Conservation (phyloP, 2,113 vertebrate species). For the Chloroceryle aenea region DNA sequence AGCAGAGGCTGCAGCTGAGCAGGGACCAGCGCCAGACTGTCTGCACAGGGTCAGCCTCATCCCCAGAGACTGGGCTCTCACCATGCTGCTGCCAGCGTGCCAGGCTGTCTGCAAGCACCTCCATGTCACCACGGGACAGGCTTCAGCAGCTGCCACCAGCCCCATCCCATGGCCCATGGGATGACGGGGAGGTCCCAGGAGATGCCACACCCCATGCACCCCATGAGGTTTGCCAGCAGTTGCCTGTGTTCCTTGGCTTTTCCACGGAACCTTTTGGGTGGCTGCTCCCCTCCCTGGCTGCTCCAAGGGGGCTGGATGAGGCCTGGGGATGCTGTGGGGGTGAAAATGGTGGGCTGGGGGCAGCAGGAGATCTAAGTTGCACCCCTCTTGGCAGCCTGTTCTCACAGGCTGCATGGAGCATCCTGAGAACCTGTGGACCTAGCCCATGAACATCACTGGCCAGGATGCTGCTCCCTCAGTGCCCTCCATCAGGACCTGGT, state of each 20-base stretch:
- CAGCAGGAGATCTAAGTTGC: background rate
- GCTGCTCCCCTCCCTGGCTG: rapidly evolving
- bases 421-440: rapidly evolving
- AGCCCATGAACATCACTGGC: rapidly evolving
- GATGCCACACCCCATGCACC: rapidly evolving
- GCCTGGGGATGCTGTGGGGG: background rate
- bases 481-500: background rate
- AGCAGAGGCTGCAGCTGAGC: background rate
- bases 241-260: background rate
- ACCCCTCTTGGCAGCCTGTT: rapidly evolving
- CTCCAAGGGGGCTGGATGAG: background rate
- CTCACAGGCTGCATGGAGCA: background rate
- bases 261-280: rapidly evolving
- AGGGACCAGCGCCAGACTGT: constrained; percentile 4
- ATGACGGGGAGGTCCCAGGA: background rate
- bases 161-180: background rate
- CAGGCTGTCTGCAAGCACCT: background rate
- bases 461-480: rapidly evolving
- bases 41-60: background rate
- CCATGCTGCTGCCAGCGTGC: background rate
- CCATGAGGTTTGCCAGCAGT: rapidly evolving
- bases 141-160: background rate
- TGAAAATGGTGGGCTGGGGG: background rate
- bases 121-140: rapidly evolving
- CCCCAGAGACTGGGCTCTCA: background rate